Evolutionary conservation across 2,888 invertebrate genomes (phyloP), one percentile per base, ranked within the genome.

Genomic region (Ischnus inquisitorius): DNA sequence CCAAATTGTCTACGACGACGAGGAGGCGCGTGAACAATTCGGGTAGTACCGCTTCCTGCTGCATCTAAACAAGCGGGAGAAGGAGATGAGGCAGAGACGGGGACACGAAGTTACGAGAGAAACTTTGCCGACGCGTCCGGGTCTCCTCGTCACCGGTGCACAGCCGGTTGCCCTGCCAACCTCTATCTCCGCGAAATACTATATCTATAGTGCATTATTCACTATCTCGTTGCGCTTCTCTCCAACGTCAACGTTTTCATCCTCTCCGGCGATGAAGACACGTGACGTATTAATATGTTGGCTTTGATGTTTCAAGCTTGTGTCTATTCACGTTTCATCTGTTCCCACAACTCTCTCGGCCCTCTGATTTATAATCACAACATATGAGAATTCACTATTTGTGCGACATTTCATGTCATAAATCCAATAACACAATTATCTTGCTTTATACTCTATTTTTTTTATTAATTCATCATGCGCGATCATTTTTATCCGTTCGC

Each of bases 1-100:
- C 91, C 89, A 91, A 91, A 92, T 91, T 91, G 90, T 89, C 89
- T 90, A 91, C 91, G 90, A 88, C 88, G 89, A 87, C 87, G 88
- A 85, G 87, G 87, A 88, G 39, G 62, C 62, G 48, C 46, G 34
- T 22, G 62, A 41, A 76, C 69, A 51, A 19, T 43, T 39, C 84
- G 84, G 74, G 51, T 79, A 67, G 86, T 82, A 89, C 87, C 86
- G 90, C 88, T 90, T 89, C 90, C 91, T 88, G 90, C 86, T 90
- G 89, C 89, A 91, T 90, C 90, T 89, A 92, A 91, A 91, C 91
- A 91, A 91, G 88, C 57, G 22, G 57, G 4, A 14, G 51, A 19
- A 19, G 54, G 22, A 14, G 25, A 19, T 4, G 51, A 4, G 25
- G 28, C 12, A 90, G 86, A 82, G 89, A 90, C 90, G 34, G 34